Evolutionary conservation across 1,140 invertebrate species (phyloP), one percentile per base, ranked within the genome.

Genomic region (Lucilia sericata): DNA sequence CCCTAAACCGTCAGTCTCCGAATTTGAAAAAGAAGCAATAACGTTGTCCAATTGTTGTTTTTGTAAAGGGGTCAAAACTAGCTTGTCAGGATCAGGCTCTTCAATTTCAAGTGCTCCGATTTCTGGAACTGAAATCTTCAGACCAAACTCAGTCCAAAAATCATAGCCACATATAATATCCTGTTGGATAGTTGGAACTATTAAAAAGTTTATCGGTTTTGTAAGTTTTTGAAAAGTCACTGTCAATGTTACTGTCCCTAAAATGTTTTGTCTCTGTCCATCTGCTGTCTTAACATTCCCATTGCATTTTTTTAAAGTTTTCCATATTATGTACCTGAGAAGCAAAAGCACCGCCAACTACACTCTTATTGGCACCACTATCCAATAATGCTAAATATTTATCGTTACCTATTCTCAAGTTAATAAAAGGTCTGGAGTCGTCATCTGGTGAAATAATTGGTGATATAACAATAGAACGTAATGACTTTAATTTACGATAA

Each of bases 301-400:
- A 74, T 74, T 12, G 34, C 74, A 74, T 74, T 74, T 74, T n/a
- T 30, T 30, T 74, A 74, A 74, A 74, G 10, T 25, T 13, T 74
- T 10, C 2, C 13, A 30, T 5, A 30, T 74, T 74, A 25, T 74
- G 21, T 25, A 74, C 13, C 25, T 74, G 4, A 2, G 12, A 13
- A 74, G 21, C 14, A 19, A 74, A 34, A 10, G 21, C 74, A 12
- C 74, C 74, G 3, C 74, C 74, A 30, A 74, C 12, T 14, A 74
- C 74, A n/a, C 25, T 74, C 34, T 30, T 74, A 74, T 74, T 30
- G 14, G 21, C 74, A 9, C 74, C 74, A 74, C 74, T 74, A 74
- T 74, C 74, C 21, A 74, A 74, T 30, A 74, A 74, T 13, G 74
- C 21, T 2, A 74, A 30, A 74, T 74, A 34, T 34, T 30, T 13